phyloP scores from a whole-genome alignment of 2,888 invertebrate species.

The Limenitis camilla region DNA sequence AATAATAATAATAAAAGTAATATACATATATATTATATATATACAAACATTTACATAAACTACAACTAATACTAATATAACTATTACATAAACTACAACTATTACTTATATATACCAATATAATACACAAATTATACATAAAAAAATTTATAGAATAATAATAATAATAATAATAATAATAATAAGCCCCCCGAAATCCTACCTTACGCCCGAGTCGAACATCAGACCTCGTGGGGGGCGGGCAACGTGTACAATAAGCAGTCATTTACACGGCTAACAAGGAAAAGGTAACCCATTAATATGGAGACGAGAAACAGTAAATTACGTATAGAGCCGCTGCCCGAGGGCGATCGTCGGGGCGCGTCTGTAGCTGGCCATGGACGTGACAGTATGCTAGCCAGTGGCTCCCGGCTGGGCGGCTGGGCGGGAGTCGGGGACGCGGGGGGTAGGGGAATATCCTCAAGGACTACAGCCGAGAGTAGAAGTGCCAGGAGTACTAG shows the following conservation, averaged over 20 bases:
- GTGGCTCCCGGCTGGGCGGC: background rate
- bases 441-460: background rate
- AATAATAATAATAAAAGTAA: too few relatives aligned
- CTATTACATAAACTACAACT: too few relatives aligned
- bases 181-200: background rate
- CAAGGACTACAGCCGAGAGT: background rate
- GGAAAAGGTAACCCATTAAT: background rate
- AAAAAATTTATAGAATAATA: too few relatives aligned
- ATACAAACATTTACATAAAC: too few relatives aligned
- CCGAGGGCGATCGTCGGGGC: slow-evolving; percentile 15
- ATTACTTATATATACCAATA: too few relatives aligned
- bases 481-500: too few relatives aligned
- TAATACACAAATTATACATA: too few relatives aligned
- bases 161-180: too few relatives aligned
- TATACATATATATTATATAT: too few relatives aligned
- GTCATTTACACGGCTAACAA: background rate
- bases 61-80: too few relatives aligned
- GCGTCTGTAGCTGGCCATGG: slow-evolving; percentile 13
- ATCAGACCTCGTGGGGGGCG: background rate
- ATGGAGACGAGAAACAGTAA: slow-evolving; percentile 1
- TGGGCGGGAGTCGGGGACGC: background rate
- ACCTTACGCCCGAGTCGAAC: background rate
- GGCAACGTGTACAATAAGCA: background rate
- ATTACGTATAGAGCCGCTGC: slow-evolving; percentile 10
- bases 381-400: slow-evolving; percentile 9